These are phyloP conservation scores for Talpa occidentalis DNA, from an alignment of 2,113 vertebrate genomes.

Conservation along the genomic window DNA sequence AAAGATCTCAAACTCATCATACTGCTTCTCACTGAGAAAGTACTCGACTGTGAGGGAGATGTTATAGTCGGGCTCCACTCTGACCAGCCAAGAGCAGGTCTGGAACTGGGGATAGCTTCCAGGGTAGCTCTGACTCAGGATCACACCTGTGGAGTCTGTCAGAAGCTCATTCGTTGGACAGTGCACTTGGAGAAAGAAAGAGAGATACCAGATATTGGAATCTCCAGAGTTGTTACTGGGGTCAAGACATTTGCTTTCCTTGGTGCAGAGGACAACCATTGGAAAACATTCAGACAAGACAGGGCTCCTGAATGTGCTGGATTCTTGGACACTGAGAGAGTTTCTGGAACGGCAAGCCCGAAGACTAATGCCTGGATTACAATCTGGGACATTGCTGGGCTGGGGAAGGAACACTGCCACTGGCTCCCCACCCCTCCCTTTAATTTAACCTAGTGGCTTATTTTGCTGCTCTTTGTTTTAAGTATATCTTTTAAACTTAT, in stretches of 20 bases:
- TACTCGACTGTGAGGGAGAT: slow-evolving; percentile 95
- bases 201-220: not conserved
- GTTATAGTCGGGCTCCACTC: slow-evolving; percentile 94
- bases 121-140: slow-evolving; percentile 96
- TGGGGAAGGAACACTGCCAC: not conserved
- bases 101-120: slow-evolving; percentile 97
- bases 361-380: not conserved
- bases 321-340: not conserved
- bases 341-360: not conserved
- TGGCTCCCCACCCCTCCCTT: not conserved
- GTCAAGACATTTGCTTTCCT: not conserved
- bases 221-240: not conserved
- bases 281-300: not conserved
- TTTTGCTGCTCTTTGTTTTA: not conserved
- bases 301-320: not conserved
- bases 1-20: slow-evolving; percentile 98
- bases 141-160: slow-evolving; percentile 94
- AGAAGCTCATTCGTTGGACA: slow-evolving; percentile 96
- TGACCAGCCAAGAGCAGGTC: slow-evolving; percentile 97
- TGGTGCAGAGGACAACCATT: not conserved
- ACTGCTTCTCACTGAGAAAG: slow-evolving; percentile 97
- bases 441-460: not conserved
- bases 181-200: slow-evolving; percentile 86
- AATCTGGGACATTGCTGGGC: not conserved
- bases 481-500: not conserved